Percentiles rank a stretch among this genome's conserved stretches.
These are phyloP conservation scores for Drosophila hamatofila DNA, from an alignment of 2,888 invertebrate genomes.

Conservation along the genomic window DNA sequence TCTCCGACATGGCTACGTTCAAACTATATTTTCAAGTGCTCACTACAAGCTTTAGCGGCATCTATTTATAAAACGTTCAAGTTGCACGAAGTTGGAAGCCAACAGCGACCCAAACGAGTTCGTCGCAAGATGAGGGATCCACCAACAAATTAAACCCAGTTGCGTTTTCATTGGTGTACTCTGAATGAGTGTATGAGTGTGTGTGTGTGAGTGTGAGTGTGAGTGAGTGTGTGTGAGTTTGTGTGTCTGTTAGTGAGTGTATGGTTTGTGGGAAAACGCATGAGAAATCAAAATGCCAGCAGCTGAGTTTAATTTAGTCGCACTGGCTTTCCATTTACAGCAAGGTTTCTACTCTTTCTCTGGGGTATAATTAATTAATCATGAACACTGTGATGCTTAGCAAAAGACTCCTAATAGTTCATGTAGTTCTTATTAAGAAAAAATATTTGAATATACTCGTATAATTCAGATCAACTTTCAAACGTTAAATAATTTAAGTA, in stretches of 20 bases:
- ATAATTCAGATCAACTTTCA: too few relatives aligned
- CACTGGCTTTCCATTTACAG: constrained; percentile 70
- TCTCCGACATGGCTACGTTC: constrained; percentile 62
- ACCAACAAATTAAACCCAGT: constrained; percentile 58
- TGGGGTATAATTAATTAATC: constrained; percentile 60
- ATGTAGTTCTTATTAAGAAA: constrained; percentile 14
- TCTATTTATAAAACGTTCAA: constrained; percentile 82
- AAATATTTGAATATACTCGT: neutral
- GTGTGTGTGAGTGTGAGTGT: constrained; percentile 20
- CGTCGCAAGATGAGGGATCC: constrained; percentile 62
- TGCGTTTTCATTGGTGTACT: constrained; percentile 37
- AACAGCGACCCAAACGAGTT: constrained; percentile 56
- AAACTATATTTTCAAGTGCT: constrained; percentile 76
- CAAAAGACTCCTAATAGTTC: constrained; percentile 22
- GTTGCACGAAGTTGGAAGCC: constrained; percentile 41
- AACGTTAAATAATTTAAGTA: too few relatives aligned
- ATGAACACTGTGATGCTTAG: constrained; percentile 38
- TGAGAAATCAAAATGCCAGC: constrained; percentile 45
- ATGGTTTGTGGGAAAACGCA: constrained; percentile 63
- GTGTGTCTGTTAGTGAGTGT: constrained; percentile 19
- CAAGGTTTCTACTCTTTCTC: constrained; percentile 42
- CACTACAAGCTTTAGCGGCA: constrained; percentile 60
- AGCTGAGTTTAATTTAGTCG: constrained; percentile 50
- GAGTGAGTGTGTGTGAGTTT: constrained; percentile 4
- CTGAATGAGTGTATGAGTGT: constrained; percentile 10